Percentiles rank a stretch among this genome's conserved stretches.
Evolutionary conservation across 2,797 vertebrate species (phyloP).

Genomic region (Alosa sapidissima): DNA sequence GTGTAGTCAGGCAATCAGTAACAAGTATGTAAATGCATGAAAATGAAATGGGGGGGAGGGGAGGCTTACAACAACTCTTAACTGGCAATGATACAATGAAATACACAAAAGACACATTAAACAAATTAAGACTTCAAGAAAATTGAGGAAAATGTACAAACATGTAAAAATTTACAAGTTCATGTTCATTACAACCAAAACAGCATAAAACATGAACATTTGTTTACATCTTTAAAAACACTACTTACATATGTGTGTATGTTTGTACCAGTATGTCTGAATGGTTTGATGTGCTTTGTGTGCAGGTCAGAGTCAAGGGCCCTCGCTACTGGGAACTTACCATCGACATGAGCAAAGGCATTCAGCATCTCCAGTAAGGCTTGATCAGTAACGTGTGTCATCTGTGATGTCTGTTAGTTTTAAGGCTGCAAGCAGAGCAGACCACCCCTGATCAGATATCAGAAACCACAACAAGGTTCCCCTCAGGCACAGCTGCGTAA

Average conservation of each 20-base stretch:
- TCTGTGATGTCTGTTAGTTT: neutral
- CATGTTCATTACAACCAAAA: neutral
- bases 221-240: neutral
- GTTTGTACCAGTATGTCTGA: neutral
- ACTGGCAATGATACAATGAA: neutral
- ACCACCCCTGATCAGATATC: neutral
- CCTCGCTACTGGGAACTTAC: slow-evolving; percentile 96
- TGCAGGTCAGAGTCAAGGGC: slow-evolving; percentile 93
- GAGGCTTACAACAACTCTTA: neutral
- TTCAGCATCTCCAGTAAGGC: slow-evolving; percentile 88
- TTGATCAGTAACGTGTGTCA: neutral
- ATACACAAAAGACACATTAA: neutral
- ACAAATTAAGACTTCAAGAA: neutral
- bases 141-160: too few species aligned
- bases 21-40: too few species aligned
- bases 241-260: neutral
- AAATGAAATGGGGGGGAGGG: too few species aligned
- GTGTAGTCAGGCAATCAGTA: too few species aligned
- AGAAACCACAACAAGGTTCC: neutral
- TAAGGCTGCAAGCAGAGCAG: neutral
- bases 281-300: neutral
- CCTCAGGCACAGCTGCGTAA: neutral
- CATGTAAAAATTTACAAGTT: neutral
- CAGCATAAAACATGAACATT: neutral
- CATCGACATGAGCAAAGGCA: slow-evolving; percentile 91